Evolutionary conservation across 2,888 invertebrate species (phyloP).

Genomic region (Anarsia innoxiella): DNA sequence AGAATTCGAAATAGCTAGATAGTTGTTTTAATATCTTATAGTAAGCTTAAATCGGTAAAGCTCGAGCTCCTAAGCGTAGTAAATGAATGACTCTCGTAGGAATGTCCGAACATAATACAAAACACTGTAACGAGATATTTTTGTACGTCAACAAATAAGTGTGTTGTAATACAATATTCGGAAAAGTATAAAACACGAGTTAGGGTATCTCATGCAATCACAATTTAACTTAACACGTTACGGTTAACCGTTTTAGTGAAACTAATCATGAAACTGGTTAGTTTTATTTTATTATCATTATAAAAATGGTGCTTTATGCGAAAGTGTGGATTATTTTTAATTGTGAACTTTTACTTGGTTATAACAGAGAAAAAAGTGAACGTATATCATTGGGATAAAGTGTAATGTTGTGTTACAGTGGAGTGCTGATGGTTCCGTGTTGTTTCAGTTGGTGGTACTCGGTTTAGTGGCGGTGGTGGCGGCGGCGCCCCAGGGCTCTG

Average conservation of each 20-base stretch:
- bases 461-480: conserved; percentile 45
- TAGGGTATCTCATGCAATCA: conserved; percentile 40
- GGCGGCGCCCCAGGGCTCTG: conserved; percentile 41
- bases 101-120: conserved; percentile 50
- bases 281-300: too few species aligned
- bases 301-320: conserved; percentile 10
- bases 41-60: too few species aligned
- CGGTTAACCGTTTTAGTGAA: conserved; percentile 29
- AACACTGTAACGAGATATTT: conserved; percentile 48
- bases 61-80: too few species aligned
- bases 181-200: conserved; percentile 56
- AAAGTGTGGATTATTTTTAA: conserved; percentile 8
- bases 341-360: too few species aligned
- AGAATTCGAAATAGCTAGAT: too few species aligned
- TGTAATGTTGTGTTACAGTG: too few species aligned
- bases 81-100: conserved; percentile 20
- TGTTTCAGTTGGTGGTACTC: conserved; percentile 57
- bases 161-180: conserved; percentile 54
- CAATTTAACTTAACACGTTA: conserved; percentile 37
- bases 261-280: conserved; percentile 51
- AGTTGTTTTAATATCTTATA: too few species aligned
- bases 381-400: too few species aligned
- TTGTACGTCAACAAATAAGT: conserved; percentile 42
- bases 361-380: too few species aligned
- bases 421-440: too few species aligned